Base-by-base conservation (phyloP, 2,113 vertebrate genomes). In the Pheucticus melanocephalus region DNA sequence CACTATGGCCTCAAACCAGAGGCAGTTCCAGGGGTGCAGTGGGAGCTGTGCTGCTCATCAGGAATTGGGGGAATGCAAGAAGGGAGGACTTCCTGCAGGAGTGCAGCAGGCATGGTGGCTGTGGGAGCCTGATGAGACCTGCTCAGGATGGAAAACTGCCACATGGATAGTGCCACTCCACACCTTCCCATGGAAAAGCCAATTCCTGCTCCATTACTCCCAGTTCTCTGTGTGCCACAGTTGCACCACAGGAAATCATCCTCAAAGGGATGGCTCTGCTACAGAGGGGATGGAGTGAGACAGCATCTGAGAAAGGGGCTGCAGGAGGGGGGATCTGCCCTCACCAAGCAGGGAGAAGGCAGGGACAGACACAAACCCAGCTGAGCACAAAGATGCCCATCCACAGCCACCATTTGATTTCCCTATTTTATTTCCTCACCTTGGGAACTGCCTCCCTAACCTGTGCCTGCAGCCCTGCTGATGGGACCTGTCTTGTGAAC, bases 31-130 rank as follows among this genome's bases (percentile, higher is more conserved):
- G 24, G 31, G 40, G 37, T 63, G 45, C 80, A 54, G 20, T 3
- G 2, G 69, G 48, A 64, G 11, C 61, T 59, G 65, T 8, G 3
- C 18, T 31, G 27, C 78, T 77, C 30, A 54, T 86, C n/a, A 65
- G 37, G 25, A 73, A 25, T 0, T 20, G 35, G 12, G 14, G 17
- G 24, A 51, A 70, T 5, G 6, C 19, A 56, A 31, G 39, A 73
- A 82, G 45, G 54, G 45, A n/a, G 57, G 9, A 48, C 12, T 50
- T n/a, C 35, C 63, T 71, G 40, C 37, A 77, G 59, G 23, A 93
- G 15, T 5, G 6, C 3, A 5, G 44, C 6, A 71, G 30, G 63
- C 4, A 31, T 10, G 2, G 2, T 8, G 19, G 14, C 5, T 44
- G 28, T 83, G 24, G 44, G 60, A 87, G 18, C 33, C 15, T 75